Evolutionary conservation across 2,888 invertebrate genomes (phyloP).

Genomic region (Philhelius pedissequus): DNA sequence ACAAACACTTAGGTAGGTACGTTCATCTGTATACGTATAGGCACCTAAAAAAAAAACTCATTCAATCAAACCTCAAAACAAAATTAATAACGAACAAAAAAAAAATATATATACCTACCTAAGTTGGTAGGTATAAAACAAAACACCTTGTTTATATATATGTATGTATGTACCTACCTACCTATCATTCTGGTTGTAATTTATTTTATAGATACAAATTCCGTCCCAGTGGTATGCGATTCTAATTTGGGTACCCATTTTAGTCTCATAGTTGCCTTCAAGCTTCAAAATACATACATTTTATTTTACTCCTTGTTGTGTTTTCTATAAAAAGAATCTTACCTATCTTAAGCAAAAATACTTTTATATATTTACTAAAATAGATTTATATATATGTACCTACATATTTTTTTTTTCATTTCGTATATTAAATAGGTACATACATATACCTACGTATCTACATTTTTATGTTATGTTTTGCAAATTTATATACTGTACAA

Average conservation of each 20-base stretch:
- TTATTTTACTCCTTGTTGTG: background rate
- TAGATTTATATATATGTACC: background rate
- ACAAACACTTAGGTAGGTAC: too few species aligned
- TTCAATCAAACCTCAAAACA: slow-evolving; percentile 12
- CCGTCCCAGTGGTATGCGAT: slow-evolving; percentile 40
- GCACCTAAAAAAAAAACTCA: background rate
- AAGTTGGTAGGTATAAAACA: background rate
- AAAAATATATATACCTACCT: background rate
- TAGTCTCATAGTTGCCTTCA: slow-evolving; percentile 57
- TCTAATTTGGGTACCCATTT: slow-evolving; percentile 62
- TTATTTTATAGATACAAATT: slow-evolving; percentile 38
- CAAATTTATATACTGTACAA: background rate
- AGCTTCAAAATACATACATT: slow-evolving; percentile 5
- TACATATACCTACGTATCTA: background rate
- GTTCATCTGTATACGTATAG: background rate
- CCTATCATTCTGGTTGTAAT: background rate
- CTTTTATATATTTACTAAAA: background rate
- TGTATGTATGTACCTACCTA: too few species aligned
- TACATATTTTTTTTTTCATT: too few species aligned
- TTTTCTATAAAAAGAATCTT: background rate
- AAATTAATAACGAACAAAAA: slow-evolving; percentile 23
- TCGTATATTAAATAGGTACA: too few species aligned
- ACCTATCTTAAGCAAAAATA: background rate
- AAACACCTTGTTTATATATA: slow-evolving; percentile 25
- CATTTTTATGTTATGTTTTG: background rate